Percentiles rank a stretch among this genome's conserved stretches.
These are phyloP conservation scores for Scelioninae gen. 2 DNA, from an alignment of 2,888 invertebrate species.

Conservation along the genomic window DNA sequence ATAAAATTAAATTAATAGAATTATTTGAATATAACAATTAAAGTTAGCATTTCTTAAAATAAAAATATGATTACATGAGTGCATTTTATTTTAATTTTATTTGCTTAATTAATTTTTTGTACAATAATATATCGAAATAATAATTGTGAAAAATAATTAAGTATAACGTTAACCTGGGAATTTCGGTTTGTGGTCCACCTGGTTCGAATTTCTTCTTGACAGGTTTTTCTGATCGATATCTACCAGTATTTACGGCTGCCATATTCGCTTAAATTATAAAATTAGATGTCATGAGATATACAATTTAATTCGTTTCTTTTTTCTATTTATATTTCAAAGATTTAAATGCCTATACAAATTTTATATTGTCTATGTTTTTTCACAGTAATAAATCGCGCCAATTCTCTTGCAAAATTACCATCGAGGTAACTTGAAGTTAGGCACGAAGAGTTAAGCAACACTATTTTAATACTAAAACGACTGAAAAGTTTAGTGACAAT, in stretches of 20 bases:
- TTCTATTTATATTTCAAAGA: not conserved
- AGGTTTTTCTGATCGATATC: slow-evolving; percentile 63
- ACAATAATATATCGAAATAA: no score
- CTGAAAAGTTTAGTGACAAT: no score
- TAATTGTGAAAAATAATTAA: slow-evolving; percentile 44
- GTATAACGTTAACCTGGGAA: slow-evolving; percentile 52
- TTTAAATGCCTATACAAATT: not conserved
- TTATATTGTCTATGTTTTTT: not conserved
- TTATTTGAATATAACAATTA: not conserved
- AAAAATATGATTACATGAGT: no score
- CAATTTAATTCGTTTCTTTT: not conserved
- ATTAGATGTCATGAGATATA: not conserved
- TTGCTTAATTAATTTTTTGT: no score
- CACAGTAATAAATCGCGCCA: slow-evolving; percentile 1
- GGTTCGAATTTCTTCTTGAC: slow-evolving; percentile 60
- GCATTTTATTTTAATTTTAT: no score
- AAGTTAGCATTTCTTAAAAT: no score
- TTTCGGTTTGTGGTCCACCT: slow-evolving; percentile 36
- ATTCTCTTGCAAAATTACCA: not conserved
- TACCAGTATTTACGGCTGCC: slow-evolving; percentile 68
- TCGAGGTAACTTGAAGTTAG: no score
- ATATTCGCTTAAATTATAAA: slow-evolving; percentile 33
- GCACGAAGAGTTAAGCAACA: no score
- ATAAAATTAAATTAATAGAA: not conserved
- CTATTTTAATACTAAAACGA: no score